Conservation (phyloP, 2,888 invertebrate genomes). For the Pterostichus niger region DNA sequence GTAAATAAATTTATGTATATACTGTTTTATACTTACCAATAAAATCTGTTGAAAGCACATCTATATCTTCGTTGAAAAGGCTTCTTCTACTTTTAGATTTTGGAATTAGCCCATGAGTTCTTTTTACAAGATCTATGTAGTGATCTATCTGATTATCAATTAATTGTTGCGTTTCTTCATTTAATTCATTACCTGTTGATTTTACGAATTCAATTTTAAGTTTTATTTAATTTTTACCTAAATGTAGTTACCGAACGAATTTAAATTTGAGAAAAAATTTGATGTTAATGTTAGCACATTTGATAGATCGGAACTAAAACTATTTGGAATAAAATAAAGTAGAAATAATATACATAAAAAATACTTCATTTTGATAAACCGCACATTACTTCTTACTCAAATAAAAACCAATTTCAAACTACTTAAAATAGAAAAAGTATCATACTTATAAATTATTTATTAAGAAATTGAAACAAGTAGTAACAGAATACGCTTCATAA, state of each 20-base stretch:
- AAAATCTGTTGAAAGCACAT: constrained; percentile 69
- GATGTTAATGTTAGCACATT: constrained; percentile 44
- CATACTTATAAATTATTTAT: constrained; percentile 15
- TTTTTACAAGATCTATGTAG: constrained; percentile 71
- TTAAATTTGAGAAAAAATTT: constrained; percentile 39
- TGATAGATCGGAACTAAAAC: constrained; percentile 20
- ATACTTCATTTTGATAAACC: constrained; percentile 19
- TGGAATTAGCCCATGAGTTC: constrained; percentile 68
- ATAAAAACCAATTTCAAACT: neutral
- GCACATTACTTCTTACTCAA: constrained; percentile 9
- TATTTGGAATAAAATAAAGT: neutral
- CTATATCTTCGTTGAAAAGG: constrained; percentile 69
- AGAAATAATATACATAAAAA: constrained; percentile 20
- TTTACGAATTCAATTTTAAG: constrained; percentile 11
- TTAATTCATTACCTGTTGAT: constrained; percentile 69
- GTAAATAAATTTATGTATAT: constrained; percentile 22
- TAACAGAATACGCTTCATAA: constrained; percentile 9
- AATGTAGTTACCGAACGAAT: constrained; percentile 19
- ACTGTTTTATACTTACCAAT: constrained; percentile 53
- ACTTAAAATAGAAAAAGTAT: neutral
- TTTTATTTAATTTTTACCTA: neutral
- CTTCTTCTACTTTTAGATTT: constrained; percentile 72
- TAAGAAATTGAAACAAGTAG: constrained; percentile 7
- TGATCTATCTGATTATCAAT: constrained; percentile 73
- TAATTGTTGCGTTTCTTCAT: constrained; percentile 71